Evolutionary conservation across 2,888 invertebrate genomes (phyloP).

Genomic region (Paralinhomoeus sp.): DNA sequence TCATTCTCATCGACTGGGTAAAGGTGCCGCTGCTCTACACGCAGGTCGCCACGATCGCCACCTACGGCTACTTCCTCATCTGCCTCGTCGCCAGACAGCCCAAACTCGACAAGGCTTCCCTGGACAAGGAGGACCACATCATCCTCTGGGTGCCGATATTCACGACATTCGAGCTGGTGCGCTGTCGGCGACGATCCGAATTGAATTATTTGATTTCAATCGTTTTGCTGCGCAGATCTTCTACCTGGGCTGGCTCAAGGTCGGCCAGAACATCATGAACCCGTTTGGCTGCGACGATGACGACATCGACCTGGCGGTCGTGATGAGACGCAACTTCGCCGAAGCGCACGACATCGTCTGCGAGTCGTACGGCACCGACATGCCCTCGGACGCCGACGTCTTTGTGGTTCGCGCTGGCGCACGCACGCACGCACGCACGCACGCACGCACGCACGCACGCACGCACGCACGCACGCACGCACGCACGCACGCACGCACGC

Average conservation of each 20-base stretch:
- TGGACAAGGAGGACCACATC: conserved; percentile 11
- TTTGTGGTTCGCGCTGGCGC: neutral
- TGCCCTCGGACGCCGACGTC: too few species aligned
- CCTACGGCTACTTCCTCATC: conserved; percentile 27
- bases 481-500: too few species aligned
- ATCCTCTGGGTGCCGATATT: conserved; percentile 22
- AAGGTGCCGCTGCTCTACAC: too few species aligned
- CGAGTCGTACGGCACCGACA: too few species aligned
- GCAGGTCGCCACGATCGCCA: conserved; percentile 14
- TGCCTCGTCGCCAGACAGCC: conserved; percentile 26
- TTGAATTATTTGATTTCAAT: too few species aligned
- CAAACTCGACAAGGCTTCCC: conserved; percentile 13
- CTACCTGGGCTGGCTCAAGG: conserved; percentile 7
- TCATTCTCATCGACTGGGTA: neutral
- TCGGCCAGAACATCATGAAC: conserved; percentile 4
- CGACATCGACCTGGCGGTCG: neutral
- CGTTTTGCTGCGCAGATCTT: too few species aligned
- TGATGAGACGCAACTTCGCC: too few species aligned
- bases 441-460: too few species aligned
- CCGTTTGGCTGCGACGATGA: conserved; percentile 4
- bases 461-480: too few species aligned
- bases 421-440: conserved; percentile 6
- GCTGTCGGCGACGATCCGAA: too few species aligned
- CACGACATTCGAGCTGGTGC: conserved; percentile 24
- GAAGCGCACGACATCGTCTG: too few species aligned